These are phyloP conservation scores for Amphipoea oculea DNA, from an alignment of 2,888 invertebrate genomes.

Conservation along the genomic window DNA sequence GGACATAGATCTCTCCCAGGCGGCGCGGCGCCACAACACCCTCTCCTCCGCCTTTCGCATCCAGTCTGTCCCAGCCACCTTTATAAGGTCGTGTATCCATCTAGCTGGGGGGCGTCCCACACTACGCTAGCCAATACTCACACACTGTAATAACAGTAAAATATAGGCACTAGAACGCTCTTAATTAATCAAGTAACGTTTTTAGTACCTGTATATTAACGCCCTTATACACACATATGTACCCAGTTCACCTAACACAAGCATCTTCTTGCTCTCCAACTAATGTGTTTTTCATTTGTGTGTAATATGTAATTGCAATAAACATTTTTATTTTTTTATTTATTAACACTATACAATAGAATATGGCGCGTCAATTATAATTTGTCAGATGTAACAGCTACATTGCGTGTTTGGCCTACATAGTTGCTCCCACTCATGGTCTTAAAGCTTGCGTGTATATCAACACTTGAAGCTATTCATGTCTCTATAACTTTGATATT, in stretches of 20 bases:
- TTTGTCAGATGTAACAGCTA: conserved; percentile 2
- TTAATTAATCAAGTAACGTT: background rate
- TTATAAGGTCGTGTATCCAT: background rate
- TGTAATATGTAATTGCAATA: too few relatives aligned
- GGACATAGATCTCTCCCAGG: background rate
- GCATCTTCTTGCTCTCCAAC: too few relatives aligned
- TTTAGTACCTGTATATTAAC: background rate
- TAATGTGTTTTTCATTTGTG: too few relatives aligned
- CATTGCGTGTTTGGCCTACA: conserved; percentile 17
- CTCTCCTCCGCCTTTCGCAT: background rate
- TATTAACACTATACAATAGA: background rate
- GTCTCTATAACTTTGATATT: conserved; percentile 11
- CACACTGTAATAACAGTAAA: conserved; percentile 13
- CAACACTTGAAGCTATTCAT: conserved; percentile 38
- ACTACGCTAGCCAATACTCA: background rate
- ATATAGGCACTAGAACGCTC: background rate
- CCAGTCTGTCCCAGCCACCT: background rate
- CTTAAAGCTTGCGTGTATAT: conserved; percentile 47
- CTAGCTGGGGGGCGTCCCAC: background rate
- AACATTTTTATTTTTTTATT: too few relatives aligned
- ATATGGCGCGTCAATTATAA: background rate
- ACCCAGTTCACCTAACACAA: too few relatives aligned
- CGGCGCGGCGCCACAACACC: background rate
- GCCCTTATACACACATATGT: too few relatives aligned
- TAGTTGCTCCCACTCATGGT: conserved; percentile 4